phyloP scores from a whole-genome alignment of 1,140 invertebrate species.

The Batillaria attramentaria region DNA sequence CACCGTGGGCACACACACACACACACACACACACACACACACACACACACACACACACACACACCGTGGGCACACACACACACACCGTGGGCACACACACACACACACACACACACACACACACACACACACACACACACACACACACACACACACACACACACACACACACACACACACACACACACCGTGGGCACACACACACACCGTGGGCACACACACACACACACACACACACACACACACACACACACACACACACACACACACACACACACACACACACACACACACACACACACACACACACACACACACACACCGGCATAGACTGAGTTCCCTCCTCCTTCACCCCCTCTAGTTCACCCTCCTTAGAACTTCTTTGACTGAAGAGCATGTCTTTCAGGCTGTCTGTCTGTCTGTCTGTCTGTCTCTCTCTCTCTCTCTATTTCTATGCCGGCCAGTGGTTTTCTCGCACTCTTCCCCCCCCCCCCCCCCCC shows the following conservation, averaged over 20 bases:
- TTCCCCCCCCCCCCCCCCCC: constrained; percentile 7
- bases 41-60: neutral
- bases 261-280: neutral
- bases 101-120: neutral
- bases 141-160: neutral
- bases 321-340: neutral
- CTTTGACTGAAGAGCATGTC: neutral
- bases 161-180: neutral
- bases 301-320: neutral
- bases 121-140: neutral
- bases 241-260: constrained; percentile 5
- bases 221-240: neutral
- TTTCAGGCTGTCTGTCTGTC: neutral
- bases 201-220: neutral
- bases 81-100: neutral
- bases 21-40: neutral
- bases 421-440: constrained; percentile 7
- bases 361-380: neutral
- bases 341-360: neutral
- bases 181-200: neutral
- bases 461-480: neutral
- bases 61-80: neutral
- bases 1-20: neutral
- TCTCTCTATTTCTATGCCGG: neutral
- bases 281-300: neutral